Evolutionary conservation across 2,888 invertebrate genomes (phyloP).

Genomic region (Lithosia quadra): DNA sequence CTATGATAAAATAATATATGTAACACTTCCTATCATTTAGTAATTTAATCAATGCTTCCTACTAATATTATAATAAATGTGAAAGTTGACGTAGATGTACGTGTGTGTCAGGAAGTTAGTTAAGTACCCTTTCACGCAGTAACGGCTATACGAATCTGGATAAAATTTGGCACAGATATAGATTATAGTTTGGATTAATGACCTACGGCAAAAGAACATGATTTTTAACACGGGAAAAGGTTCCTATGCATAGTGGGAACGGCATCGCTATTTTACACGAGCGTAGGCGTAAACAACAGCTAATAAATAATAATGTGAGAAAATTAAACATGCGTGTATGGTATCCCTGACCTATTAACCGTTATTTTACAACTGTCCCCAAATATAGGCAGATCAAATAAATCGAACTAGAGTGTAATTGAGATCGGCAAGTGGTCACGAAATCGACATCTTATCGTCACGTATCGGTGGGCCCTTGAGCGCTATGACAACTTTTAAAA

Average conservation of each 20-base stretch:
- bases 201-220: too few relatives aligned
- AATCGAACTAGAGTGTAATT: slow-evolving; percentile 62
- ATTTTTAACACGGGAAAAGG: background rate
- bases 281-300: background rate
- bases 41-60: background rate
- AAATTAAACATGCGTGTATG: slow-evolving; percentile 10
- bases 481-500: slow-evolving; percentile 67
- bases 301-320: slow-evolving; percentile 13
- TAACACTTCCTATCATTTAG: too few relatives aligned
- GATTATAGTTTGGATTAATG: too few relatives aligned
- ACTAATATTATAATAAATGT: background rate
- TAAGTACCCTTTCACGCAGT: background rate
- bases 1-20: background rate
- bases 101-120: background rate
- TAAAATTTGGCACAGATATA: background rate
- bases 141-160: background rate
- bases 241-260: background rate
- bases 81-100: background rate
- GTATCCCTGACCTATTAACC: slow-evolving; percentile 48
- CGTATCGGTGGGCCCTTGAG: slow-evolving; percentile 54
- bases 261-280: background rate
- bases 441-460: slow-evolving; percentile 59
- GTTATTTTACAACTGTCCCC: slow-evolving; percentile 56
- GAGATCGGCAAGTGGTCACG: slow-evolving; percentile 67
- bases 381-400: slow-evolving; percentile 51